Evolutionary conservation across 2,797 vertebrate species (phyloP).

Genomic region (Bovichtus diacanthus): DNA sequence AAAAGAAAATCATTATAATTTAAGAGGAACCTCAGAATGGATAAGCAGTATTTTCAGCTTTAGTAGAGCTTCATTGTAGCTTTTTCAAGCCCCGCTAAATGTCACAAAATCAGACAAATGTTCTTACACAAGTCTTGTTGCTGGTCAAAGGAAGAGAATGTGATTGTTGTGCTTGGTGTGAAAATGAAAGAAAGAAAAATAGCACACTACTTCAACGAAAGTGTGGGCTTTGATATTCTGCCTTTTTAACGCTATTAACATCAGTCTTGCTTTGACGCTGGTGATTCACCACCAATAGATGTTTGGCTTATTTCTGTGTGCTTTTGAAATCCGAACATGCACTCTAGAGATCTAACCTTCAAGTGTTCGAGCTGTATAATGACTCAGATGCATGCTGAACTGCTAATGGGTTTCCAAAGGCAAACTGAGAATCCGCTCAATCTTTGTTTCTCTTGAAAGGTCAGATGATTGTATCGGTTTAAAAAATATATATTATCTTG

Average conservation of each 20-base stretch:
- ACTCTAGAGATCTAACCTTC: constrained; percentile 49
- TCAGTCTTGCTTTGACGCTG: constrained; percentile 68
- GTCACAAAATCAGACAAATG: constrained; percentile 9
- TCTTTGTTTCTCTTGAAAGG: constrained; percentile 13
- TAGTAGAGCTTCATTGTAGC: not conserved
- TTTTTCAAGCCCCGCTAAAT: constrained; percentile 10
- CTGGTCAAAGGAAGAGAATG: constrained; percentile 45
- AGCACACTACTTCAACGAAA: constrained; percentile 69
- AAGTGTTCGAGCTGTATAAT: constrained; percentile 35
- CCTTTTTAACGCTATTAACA: constrained; percentile 63
- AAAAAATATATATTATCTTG: not conserved
- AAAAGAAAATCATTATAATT: not conserved
- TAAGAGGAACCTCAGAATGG: not conserved
- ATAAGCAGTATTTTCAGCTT: not conserved
- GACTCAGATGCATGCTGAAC: constrained; percentile 52
- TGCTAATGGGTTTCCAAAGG: constrained; percentile 37
- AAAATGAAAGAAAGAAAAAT: constrained; percentile 34
- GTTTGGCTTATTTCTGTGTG: constrained; percentile 48
- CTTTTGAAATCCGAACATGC: constrained; percentile 48
- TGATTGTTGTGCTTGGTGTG: constrained; percentile 72
- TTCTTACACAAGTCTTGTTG: not conserved
- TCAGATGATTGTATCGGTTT: not conserved
- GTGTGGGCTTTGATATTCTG: constrained; percentile 48
- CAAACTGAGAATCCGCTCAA: not conserved
- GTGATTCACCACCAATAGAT: constrained; percentile 43